Conservation (phyloP, 2,888 invertebrate species). For the Gonocerus acuteangulatus region DNA sequence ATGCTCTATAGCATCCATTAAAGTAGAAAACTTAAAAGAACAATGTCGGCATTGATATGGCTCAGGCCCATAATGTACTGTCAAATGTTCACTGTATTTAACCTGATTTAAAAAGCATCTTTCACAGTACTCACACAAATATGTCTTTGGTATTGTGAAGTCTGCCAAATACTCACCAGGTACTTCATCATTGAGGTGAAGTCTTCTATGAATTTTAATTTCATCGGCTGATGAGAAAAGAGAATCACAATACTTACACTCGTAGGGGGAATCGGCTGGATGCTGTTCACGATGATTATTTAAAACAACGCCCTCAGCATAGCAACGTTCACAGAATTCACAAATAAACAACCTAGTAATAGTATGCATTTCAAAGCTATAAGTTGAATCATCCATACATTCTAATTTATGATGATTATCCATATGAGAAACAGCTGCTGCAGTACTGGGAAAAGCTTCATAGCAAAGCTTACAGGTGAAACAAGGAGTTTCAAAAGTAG, state of each 20-base stretch:
- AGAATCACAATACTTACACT: slow-evolving; percentile 23
- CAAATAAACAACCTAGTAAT: slow-evolving; percentile 38
- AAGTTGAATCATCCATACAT: slow-evolving; percentile 34
- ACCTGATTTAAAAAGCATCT: slow-evolving; percentile 35
- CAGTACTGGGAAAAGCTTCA: slow-evolving; percentile 38
- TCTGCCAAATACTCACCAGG: slow-evolving; percentile 32
- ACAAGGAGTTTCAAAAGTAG: slow-evolving; percentile 35
- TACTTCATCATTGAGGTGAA: slow-evolving; percentile 10
- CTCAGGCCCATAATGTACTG: slow-evolving; percentile 36
- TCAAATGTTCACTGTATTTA: slow-evolving; percentile 37
- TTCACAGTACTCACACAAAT: slow-evolving; percentile 37
- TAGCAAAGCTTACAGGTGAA: slow-evolving; percentile 39
- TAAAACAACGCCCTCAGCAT: slow-evolving; percentile 37
- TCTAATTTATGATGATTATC: slow-evolving; percentile 35
- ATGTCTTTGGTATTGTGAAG: slow-evolving; percentile 34
- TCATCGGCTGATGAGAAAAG: slow-evolving; percentile 6
- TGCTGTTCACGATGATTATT: slow-evolving; percentile 38
- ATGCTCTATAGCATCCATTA: slow-evolving; percentile 32
- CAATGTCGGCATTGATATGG: slow-evolving; percentile 37
- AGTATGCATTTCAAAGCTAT: slow-evolving; percentile 38
- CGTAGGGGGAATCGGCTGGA: slow-evolving; percentile 24
- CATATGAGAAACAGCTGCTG: slow-evolving; percentile 38
- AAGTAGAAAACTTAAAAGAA: slow-evolving; percentile 30
- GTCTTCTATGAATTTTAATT: slow-evolving; percentile 1
- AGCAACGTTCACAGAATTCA: slow-evolving; percentile 39